Percentiles rank a stretch among this genome's conserved stretches.
Conservation (phyloP, 2,888 invertebrate genomes). For the Tinea trinotella region DNA sequence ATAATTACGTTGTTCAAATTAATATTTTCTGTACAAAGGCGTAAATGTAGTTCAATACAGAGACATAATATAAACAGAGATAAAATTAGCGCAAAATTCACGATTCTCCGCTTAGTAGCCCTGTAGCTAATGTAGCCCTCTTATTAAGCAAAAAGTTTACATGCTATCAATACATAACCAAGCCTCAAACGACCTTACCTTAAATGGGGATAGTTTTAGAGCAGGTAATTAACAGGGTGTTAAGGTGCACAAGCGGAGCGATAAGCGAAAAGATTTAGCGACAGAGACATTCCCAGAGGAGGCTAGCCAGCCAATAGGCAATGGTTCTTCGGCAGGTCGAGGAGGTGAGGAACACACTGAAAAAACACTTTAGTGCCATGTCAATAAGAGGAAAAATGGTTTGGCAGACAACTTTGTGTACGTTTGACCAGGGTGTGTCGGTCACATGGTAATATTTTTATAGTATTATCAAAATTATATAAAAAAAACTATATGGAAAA, state of each 20-base stretch:
- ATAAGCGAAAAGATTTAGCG: conserved; percentile 53
- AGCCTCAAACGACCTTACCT: neutral
- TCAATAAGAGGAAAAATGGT: conserved; percentile 62
- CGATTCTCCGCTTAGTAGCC: too few species aligned
- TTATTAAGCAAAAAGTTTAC: neutral
- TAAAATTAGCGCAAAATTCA: too few species aligned
- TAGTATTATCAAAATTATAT: neutral
- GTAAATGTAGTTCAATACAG: too few species aligned
- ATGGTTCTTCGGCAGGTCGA: conserved; percentile 65
- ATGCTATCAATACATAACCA: neutral
- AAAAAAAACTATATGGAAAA: neutral
- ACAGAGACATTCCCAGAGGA: conserved; percentile 67
- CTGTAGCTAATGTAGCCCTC: too few species aligned
- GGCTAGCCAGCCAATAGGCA: conserved; percentile 67
- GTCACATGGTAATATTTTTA: neutral
- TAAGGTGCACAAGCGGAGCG: conserved; percentile 47
- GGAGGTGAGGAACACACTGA: conserved; percentile 73
- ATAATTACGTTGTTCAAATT: too few species aligned
- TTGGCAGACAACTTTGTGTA: conserved; percentile 40
- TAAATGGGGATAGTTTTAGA: neutral
- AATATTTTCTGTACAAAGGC: too few species aligned
- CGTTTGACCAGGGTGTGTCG: neutral
- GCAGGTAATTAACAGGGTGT: neutral
- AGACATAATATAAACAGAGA: too few species aligned
- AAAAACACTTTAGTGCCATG: conserved; percentile 72